phyloP scores from a whole-genome alignment of 1,140 invertebrate species.

The Leptinotarsa lineolata region DNA sequence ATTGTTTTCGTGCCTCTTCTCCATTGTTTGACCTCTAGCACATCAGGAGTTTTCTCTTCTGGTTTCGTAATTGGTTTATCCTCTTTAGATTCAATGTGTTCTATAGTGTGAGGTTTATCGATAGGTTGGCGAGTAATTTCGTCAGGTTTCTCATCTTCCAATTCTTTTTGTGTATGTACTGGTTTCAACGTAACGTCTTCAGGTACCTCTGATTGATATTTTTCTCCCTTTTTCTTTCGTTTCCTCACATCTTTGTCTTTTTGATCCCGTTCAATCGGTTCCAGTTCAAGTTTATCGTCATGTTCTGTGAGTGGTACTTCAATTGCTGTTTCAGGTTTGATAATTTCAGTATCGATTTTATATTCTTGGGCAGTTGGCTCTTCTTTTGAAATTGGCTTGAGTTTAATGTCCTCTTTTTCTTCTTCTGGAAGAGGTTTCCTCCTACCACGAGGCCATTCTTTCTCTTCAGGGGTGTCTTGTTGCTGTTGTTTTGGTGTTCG shows the following conservation, averaged over 20 bases:
- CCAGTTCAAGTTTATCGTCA: slow-evolving; percentile 47
- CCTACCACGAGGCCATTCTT: slow-evolving; percentile 57
- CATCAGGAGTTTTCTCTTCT: slow-evolving; percentile 38
- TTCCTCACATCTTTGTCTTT: slow-evolving; percentile 20
- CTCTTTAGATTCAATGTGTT: slow-evolving; percentile 18
- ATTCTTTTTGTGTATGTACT: slow-evolving; percentile 38
- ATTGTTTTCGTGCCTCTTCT: slow-evolving; percentile 39
- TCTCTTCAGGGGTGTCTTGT: slow-evolving; percentile 49
- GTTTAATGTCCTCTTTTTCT: slow-evolving; percentile 50
- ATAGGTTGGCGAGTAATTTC: slow-evolving; percentile 44
- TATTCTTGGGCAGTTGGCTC: slow-evolving; percentile 45
- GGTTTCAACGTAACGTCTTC: neutral
- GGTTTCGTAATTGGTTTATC: too few relatives aligned
- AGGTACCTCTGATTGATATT: slow-evolving; percentile 23
- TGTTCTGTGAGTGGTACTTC: slow-evolving; percentile 38
- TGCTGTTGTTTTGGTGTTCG: slow-evolving; percentile 49
- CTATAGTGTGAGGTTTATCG: too few relatives aligned
- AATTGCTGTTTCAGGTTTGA: slow-evolving; percentile 35
- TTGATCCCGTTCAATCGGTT: slow-evolving; percentile 33
- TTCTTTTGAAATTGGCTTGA: slow-evolving; percentile 53
- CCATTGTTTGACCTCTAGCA: slow-evolving; percentile 43
- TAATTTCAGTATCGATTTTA: slow-evolving; percentile 37
- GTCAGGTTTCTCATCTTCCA: slow-evolving; percentile 45
- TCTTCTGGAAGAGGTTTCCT: slow-evolving; percentile 54
- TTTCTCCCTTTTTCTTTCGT: slow-evolving; percentile 31